Evolutionary conservation across 2,888 invertebrate species (phyloP).

Genomic region (Melanophora roralis): DNA sequence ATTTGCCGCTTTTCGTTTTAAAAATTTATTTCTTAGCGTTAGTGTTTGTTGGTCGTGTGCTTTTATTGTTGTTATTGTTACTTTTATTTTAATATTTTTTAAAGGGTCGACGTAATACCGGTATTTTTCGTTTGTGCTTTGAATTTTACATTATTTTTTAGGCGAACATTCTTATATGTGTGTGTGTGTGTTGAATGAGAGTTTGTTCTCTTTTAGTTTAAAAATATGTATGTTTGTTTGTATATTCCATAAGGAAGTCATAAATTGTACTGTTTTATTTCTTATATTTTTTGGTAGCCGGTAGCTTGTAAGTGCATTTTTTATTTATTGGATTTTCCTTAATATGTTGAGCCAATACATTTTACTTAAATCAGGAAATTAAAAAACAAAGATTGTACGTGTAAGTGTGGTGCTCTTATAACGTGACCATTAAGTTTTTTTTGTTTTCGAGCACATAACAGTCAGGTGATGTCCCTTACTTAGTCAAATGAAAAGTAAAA

Average conservation of each 20-base stretch:
- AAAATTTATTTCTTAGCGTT: slow-evolving; percentile 28
- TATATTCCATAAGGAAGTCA: slow-evolving; percentile 63
- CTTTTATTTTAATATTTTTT: slow-evolving; percentile 41
- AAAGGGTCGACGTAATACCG: slow-evolving; percentile 54
- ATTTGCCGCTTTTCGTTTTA: slow-evolving; percentile 59
- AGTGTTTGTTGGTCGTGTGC: slow-evolving; percentile 1
- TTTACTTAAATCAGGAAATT: slow-evolving; percentile 51
- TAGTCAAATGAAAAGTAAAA: slow-evolving; percentile 1
- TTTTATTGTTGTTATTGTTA: slow-evolving; percentile 31
- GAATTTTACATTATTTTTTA: slow-evolving; percentile 22
- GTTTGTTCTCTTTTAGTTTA: slow-evolving; percentile 15
- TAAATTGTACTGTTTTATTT: slow-evolving; percentile 61
- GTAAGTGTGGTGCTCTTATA: slow-evolving; percentile 18
- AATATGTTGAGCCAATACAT: slow-evolving; percentile 10
- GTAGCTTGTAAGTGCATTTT: slow-evolving; percentile 5
- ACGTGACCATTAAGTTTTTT: slow-evolving; percentile 48
- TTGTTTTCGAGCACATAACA: neutral
- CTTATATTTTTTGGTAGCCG: slow-evolving; percentile 41
- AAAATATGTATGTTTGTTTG: slow-evolving; percentile 12
- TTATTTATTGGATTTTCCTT: slow-evolving; percentile 27
- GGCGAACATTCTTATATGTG: neutral
- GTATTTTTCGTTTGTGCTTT: slow-evolving; percentile 42
- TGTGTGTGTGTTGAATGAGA: slow-evolving; percentile 11
- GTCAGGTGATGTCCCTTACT: slow-evolving; percentile 31
- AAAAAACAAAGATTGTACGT: slow-evolving; percentile 7